Percentiles rank a stretch among this genome's conserved stretches.
Conservation (phyloP, 2,888 invertebrate genomes). For the Cheiracanthium punctorium region DNA sequence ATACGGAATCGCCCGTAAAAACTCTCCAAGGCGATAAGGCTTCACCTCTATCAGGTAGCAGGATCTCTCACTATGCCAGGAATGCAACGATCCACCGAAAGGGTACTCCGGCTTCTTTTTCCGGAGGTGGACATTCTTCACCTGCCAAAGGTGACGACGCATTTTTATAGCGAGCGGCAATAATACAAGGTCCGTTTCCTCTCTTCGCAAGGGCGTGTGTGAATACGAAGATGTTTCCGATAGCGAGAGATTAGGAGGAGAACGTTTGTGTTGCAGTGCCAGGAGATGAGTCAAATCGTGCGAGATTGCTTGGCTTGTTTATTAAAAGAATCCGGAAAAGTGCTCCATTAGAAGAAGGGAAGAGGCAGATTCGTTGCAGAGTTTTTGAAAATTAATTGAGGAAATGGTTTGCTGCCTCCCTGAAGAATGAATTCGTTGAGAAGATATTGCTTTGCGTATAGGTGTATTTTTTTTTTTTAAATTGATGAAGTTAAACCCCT, state of each 20-base stretch:
- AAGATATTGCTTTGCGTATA: no score
- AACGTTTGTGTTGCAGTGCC: no score
- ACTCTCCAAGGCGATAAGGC: neutral
- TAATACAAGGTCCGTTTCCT: neutral
- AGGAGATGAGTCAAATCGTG: no score
- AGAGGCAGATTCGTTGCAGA: no score
- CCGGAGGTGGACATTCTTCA: constrained; percentile 20
- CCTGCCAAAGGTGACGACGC: constrained; percentile 11
- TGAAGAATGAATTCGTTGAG: no score
- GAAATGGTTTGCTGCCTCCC: no score
- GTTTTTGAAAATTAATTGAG: no score
- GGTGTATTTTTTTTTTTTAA: no score
- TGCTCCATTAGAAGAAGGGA: no score
- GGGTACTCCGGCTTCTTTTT: neutral
- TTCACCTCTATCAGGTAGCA: neutral
- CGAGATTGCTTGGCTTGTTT: no score
- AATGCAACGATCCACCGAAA: neutral
- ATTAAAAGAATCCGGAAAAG: no score
- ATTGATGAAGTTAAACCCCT: no score
- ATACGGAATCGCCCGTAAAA: constrained; percentile 8
- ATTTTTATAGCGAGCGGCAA: constrained; percentile 17
- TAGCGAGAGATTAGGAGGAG: neutral
- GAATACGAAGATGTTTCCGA: neutral
- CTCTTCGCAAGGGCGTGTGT: neutral
- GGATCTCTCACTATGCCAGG: constrained; percentile 32